Base-by-base conservation (phyloP, 92 coral and sea anemone species). In the Porites divaricata region DNA sequence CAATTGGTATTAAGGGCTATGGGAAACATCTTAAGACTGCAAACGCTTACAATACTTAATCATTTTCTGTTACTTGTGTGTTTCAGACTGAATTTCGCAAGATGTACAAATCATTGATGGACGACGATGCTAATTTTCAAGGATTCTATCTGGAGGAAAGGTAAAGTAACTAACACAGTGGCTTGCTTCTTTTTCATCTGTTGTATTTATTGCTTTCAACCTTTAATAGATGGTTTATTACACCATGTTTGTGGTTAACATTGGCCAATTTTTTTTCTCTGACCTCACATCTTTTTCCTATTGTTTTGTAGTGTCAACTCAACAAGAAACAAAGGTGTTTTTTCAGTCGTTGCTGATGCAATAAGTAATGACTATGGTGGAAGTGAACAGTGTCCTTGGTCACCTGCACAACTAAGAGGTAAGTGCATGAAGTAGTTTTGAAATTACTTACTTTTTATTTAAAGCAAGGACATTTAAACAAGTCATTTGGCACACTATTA, bases 381-480 rank as follows among this genome's bases (percentile, higher is more conserved):
- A 41, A 45, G 9, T 63, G 83, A 62, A 21, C 28, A 75, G 25
- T 79, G 83, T 20, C 83, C 83, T 41, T 79, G 83, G 83, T 79
- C 83, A 23, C 72, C 83, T 64, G 83, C 83, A 63, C 83, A 79
- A 41, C 63, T 65, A 4, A 65, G 35, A 79, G 83, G 83, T 79
- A 15, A 1, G 23, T 64, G 9, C 69, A 64, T 35, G 45, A 35
- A 3, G 6, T 35, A 35, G 45, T 35, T 35, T 35, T 5, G 6
- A 35, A 35, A 35, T 35, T 35, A 35, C 45, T 35, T 35, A 6
- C 45, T 35, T 35, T 35, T 35, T 35, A 35, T 35, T 35, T 35
- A 35, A 35, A 35, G 45, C 45, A 35, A 35, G 45, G 45, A 35
- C 45, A 3, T 3, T 3, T 35, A 35, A 35, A 35, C 6, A 35